phyloP scores from a whole-genome alignment of 2,113 vertebrate genomes.

The Hiodon alosoides region DNA sequence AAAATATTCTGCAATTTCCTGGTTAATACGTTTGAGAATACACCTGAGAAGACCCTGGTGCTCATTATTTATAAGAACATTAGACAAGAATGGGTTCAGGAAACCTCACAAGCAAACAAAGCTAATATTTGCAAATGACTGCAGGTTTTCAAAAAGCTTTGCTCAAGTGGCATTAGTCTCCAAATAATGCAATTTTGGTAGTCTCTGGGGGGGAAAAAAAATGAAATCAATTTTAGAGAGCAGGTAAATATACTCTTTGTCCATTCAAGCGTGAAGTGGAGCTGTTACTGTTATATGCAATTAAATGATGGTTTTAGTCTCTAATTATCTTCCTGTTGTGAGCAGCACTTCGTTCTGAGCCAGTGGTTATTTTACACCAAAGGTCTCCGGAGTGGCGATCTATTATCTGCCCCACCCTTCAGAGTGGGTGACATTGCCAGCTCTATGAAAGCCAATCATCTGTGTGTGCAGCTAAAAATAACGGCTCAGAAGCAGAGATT shows the following conservation, averaged over 20 bases:
- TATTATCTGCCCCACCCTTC: background rate
- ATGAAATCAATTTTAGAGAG: too few species aligned
- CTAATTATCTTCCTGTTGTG: background rate
- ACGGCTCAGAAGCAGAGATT: background rate
- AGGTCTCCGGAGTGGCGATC: background rate
- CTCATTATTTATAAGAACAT: too few species aligned
- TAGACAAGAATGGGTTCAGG: too few species aligned
- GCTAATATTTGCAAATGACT: too few species aligned
- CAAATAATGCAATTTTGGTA: background rate
- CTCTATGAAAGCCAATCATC: background rate
- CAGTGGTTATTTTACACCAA: constrained; percentile 13
- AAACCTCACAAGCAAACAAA: too few species aligned
- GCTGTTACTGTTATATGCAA: background rate
- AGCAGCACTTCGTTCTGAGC: background rate
- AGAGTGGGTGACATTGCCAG: constrained; percentile 11
- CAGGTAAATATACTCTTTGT: background rate
- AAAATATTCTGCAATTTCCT: too few species aligned
- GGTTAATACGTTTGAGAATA: too few species aligned
- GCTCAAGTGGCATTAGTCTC: background rate
- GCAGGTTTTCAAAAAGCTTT: too few species aligned
- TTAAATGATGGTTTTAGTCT: background rate
- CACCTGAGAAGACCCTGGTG: too few species aligned
- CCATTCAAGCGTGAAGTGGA: background rate
- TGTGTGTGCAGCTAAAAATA: constrained; percentile 14
- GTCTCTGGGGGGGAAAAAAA: background rate